Base-by-base conservation (phyloP, 2,888 invertebrate genomes). In the Mystacides longicornis region DNA sequence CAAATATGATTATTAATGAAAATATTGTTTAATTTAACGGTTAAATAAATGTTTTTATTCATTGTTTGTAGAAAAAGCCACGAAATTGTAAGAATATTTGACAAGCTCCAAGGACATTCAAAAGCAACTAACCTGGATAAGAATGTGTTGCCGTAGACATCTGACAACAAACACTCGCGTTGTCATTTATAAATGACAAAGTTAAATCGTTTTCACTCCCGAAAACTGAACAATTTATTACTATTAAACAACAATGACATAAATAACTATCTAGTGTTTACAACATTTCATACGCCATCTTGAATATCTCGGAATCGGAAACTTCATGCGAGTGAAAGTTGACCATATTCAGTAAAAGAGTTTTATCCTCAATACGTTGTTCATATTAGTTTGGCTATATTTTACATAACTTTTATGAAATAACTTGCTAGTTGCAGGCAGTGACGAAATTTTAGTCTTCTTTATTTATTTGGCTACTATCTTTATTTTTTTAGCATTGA, bases 251-350 rank as follows among this genome's bases (percentile, higher is more conserved):
- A 60, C 51, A 51, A 37, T 55, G 58, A 58, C 55, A 55, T 48
- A 43, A 57, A 49, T 54, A 61, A 61, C 56, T 60, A 57, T 63
- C 64, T 62, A 62, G 63, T 74, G 73, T 73, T 74, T 73, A 74
- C 72, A 71, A 70, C 69, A 69, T 66, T 66, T 67, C 66, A 64
- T 67, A 66, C 67, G 73, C 74, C 74, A 74, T 74, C 66, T 71
- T 72, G 69, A 57, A 57, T 57, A 57, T 57, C 52, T 57, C 51
- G 49, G 45, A 43, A 56, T 57, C 51, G 51, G 45, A 43, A 56
- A 56, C 53, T 56, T 56, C 56, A 56, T 20, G 57, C 54, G 27
- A 51, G 54, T 57, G 54, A 57, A 57, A 57, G 54, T 57, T 51
- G 54, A 22, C 21, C 31, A 52, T 19, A 45, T 19, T 45, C 4